Base-by-base conservation (phyloP, 2,113 vertebrate genomes). In the Elgaria multicarinata region DNA sequence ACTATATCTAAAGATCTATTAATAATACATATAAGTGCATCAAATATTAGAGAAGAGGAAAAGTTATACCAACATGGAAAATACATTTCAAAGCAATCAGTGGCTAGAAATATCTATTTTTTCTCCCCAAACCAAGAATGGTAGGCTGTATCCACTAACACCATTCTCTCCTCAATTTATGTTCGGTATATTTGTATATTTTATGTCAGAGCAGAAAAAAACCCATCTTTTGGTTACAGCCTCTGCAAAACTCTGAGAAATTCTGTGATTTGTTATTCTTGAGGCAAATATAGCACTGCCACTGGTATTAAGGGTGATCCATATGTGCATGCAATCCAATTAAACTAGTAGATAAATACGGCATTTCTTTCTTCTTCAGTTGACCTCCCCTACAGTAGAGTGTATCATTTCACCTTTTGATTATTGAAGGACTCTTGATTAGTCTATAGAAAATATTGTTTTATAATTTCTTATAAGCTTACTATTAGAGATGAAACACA, bases 221-320 rank as follows among this genome's bases (percentile, higher is more conserved):
- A 2, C 6, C 72, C 84, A 13, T 33, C 1, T 7, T 58, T 53
- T 79, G 58, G 50, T 39, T 13, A 42, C 71, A 81, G 62, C 64
- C 39, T 0, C 20, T 64, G 62, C 79, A 0, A 0, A 10, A 46
- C 80, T 64, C 3, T 0, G n/a, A 85, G 66, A 62, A 85, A 69
- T 50, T 46, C 36, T 72, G 0, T n/a, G 31, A 12, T 77, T 10
- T 55, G 26, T 81, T 90, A 1, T 24, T 91, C 14, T 44, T 92
- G 69, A 28, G 87, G 28, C 71, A 87, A 58, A 83, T 2, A 2
- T 12, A 39, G 44, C 0, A 3, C 46, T 87, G 13, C 13, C 85
- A 71, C 1, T 0, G 2, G 1, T 72, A 79, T 46, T 0, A 42
- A 9, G 10, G 28, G 26, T 0, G 75, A 83, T 12, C 16, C 58